Percentiles rank a stretch among this genome's conserved stretches.
Evolutionary conservation across 2,113 vertebrate genomes (phyloP).

Genomic region (Terrapene triunguis): DNA sequence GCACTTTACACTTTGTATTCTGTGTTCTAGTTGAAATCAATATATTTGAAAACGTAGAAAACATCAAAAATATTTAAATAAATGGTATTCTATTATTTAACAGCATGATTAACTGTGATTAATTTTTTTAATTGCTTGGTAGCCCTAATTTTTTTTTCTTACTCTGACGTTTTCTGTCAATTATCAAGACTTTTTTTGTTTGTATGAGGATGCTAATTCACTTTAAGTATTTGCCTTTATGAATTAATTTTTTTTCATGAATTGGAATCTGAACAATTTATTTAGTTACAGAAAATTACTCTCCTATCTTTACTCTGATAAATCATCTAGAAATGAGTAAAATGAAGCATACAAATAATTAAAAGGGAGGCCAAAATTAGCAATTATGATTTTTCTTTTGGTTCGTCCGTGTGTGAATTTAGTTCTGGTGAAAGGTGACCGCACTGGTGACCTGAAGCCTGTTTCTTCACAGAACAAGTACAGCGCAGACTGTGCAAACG

Average conservation of each 20-base stretch:
- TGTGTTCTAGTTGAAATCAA: too few species aligned
- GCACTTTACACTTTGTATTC: too few species aligned
- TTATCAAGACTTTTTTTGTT: too few species aligned
- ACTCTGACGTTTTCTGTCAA: too few species aligned
- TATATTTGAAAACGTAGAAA: too few species aligned
- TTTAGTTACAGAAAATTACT: neutral
- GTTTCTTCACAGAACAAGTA: neutral
- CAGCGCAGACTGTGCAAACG: neutral
- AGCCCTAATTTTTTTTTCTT: neutral
- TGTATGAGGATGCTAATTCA: neutral
- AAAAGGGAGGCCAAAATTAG: neutral
- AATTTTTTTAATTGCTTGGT: too few species aligned
- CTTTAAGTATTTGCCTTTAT: neutral
- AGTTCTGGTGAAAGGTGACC: neutral
- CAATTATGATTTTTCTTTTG: neutral
- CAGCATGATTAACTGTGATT: too few species aligned
- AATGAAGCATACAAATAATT: accelerated
- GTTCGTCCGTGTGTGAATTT: accelerated
- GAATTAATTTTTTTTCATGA: neutral
- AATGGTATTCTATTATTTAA: too few species aligned
- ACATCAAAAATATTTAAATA: too few species aligned
- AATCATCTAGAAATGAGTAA: neutral
- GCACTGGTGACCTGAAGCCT: neutral
- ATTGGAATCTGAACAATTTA: neutral
- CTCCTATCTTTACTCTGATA: neutral